Percentiles rank a stretch among this genome's conserved stretches.
Conservation (phyloP, 1,140 invertebrate species). For the Drosophila mayri region DNA sequence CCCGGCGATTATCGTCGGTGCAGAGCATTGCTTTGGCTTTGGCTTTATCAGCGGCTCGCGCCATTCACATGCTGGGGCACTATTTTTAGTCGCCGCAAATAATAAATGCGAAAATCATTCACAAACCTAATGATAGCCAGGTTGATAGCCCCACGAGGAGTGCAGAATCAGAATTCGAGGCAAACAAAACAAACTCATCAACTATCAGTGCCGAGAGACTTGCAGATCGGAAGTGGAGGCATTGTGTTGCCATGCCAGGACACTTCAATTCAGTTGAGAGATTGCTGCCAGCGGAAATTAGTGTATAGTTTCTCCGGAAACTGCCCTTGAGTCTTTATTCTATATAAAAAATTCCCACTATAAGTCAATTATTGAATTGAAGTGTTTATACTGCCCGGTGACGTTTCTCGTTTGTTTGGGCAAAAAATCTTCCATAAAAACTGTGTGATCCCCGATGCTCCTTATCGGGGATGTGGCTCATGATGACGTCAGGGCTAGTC, state of each 20-base stretch:
- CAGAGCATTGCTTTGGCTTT: conserved; percentile 10
- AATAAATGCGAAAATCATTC: conserved; percentile 46
- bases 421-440: conserved; percentile 14
- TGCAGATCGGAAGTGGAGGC: conserved; percentile 18
- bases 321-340: neutral
- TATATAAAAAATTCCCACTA: neutral
- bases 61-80: conserved; percentile 64
- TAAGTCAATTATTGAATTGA: neutral
- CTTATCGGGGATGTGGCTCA: conserved; percentile 13
- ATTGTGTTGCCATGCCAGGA: conserved; percentile 38
- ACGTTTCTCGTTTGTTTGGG: neutral
- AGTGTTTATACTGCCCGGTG: neutral
- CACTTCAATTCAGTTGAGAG: conserved; percentile 7
- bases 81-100: conserved; percentile 56
- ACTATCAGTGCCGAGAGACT: neutral
- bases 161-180: conserved; percentile 3
- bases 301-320: conserved; percentile 9
- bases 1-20: conserved; percentile 30
- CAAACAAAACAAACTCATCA: conserved; percentile 39
- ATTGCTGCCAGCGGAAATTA: neutral
- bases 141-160: conserved; percentile 50
- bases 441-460: conserved; percentile 1
- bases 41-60: conserved; percentile 67
- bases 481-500: conserved; percentile 31
- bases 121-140: conserved; percentile 47